Base-by-base conservation (phyloP, 2,113 vertebrate species). In the Xiphias gladius region DNA sequence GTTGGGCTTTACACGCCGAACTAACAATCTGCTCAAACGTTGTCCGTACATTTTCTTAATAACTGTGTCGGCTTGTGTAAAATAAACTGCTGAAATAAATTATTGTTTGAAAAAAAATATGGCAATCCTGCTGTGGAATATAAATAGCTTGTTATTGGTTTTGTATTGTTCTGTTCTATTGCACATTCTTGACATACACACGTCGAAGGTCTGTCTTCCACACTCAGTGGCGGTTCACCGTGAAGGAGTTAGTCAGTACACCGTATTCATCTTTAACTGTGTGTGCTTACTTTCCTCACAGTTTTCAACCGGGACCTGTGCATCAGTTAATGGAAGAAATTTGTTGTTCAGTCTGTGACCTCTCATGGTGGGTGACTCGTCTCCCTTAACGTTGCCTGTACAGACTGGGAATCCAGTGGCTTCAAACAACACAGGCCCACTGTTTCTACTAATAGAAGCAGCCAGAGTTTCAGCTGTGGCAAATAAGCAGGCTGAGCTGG, bases 361-460 rank as follows among this genome's bases (percentile, higher is more conserved):
- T 87, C 76, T 78, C 62, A 61, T 63, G 66, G 54, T 73, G 67
- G 61, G 35, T 77, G 50, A 66, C 79, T 66, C 66, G 61, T 79
- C 37, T 90, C 68, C 64, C 17, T 61, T 61, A 66, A 71, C 73
- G 28, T 58, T 80, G 81, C 30, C 17, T 52, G 79, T 72, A 75
- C 82, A 90, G 76, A 88, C 63, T 65, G 76, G 41, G 79, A 82
- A 61, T 72, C 76, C 57, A 79, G 5, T 73, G 63, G 83, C 73
- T 76, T 35, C 80, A 73, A 90, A 85, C 83, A 92, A 92, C 84
- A 87, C 82, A 84, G 84, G 76, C 80, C 86, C 59, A 82, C 82
- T 88, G 89, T 90, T 86, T 87, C 86, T 76, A 89, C 90, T 90
- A 89, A 90, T 91, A 87, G 86, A 86, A 92, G 61, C 86, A 88